These are phyloP conservation scores for Brachionus sp. DNA, from an alignment of 1,140 invertebrate genomes.

Conservation along the genomic window DNA sequence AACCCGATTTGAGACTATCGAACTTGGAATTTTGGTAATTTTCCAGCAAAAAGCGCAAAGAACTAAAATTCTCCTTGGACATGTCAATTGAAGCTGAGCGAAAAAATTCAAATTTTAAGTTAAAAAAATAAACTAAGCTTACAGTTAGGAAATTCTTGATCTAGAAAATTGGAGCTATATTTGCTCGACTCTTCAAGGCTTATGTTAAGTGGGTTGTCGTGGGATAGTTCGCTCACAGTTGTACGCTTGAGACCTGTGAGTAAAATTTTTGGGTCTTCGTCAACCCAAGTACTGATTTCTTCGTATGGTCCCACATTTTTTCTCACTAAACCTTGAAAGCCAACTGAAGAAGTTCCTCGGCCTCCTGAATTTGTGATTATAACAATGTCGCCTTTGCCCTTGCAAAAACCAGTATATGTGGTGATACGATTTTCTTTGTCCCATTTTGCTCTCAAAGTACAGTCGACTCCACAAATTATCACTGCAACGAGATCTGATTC, in stretches of 20 bases:
- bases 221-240: background rate
- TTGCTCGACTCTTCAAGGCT: constrained; percentile 37
- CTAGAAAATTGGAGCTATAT: background rate
- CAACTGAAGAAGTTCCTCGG: constrained; percentile 85
- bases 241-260: constrained; percentile 26
- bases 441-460: constrained; percentile 91
- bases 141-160: constrained; percentile 39
- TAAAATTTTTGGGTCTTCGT: constrained; percentile 29
- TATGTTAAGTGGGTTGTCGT: constrained; percentile 28
- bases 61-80: constrained; percentile 23
- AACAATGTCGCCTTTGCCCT: constrained; percentile 90
- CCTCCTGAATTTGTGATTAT: constrained; percentile 85
- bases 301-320: constrained; percentile 8
- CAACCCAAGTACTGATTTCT: constrained; percentile 21
- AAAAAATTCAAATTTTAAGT: background rate
- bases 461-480: constrained; percentile 90
- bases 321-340: constrained; percentile 71
- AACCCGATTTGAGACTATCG: background rate
- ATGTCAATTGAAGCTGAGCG: constrained; percentile 32
- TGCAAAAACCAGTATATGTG: constrained; percentile 84
- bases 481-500: constrained; percentile 66
- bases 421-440: constrained; percentile 94
- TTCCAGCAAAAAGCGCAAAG: constrained; percentile 10
- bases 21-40: constrained; percentile 25
- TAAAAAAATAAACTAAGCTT: background rate